A percentile compares a stretch with the other conserved stretches of the same genome.
Conservation (phyloP, 2,888 invertebrate species). For the Chorisops tibialis region DNA sequence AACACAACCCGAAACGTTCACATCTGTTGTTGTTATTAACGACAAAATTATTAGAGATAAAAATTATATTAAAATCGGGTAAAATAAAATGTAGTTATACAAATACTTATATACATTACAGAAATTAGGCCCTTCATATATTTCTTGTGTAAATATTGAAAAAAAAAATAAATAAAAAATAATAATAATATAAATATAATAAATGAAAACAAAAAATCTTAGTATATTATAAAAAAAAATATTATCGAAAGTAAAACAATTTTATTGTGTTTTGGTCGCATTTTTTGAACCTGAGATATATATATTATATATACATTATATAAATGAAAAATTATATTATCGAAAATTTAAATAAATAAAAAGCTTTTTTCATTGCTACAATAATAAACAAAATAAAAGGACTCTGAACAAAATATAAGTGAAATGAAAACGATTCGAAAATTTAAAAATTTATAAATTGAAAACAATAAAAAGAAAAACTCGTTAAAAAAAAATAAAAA, state of each 20-base stretch:
- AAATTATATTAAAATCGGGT: too few relatives aligned
- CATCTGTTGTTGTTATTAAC: too few relatives aligned
- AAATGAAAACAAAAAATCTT: too few relatives aligned
- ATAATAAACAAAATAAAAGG: conserved; percentile 1
- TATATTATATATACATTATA: background rate
- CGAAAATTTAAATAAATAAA: conserved; percentile 13
- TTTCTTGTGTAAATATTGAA: conserved; percentile 14
- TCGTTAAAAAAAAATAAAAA: conserved; percentile 26
- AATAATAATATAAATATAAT: too few relatives aligned
- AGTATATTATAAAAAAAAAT: too few relatives aligned
- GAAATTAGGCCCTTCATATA: too few relatives aligned
- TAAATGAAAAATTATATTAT: conserved; percentile 2
- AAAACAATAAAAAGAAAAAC: conserved; percentile 5
- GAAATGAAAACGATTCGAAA: conserved; percentile 5
- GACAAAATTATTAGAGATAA: too few relatives aligned
- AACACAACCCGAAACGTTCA: too few relatives aligned
- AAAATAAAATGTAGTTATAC: too few relatives aligned
- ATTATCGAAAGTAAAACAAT: background rate
- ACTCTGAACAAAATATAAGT: background rate
- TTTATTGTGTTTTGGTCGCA: conserved; percentile 6
- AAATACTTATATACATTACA: too few relatives aligned
- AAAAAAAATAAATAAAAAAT: background rate
- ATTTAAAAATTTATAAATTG: background rate
- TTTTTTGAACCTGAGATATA: conserved; percentile 14
- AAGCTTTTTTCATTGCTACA: conserved; percentile 34